These are phyloP conservation scores for Nipponia nippon DNA, from an alignment of 2,113 vertebrate genomes.

Conservation along the genomic window DNA sequence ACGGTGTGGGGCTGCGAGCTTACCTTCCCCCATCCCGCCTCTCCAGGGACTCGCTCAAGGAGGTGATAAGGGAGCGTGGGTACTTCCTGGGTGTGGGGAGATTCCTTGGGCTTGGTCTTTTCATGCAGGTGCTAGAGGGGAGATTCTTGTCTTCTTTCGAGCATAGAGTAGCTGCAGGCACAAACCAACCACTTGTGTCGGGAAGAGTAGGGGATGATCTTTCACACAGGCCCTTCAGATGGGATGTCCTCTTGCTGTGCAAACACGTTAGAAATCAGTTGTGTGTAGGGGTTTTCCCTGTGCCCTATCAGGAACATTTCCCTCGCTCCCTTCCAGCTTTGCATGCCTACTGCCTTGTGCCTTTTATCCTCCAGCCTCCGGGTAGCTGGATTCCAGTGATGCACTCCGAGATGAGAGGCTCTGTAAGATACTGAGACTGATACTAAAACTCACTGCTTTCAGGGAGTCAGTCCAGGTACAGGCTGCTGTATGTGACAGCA, in stretches of 20 bases:
- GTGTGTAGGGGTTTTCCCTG: slow-evolving; percentile 8
- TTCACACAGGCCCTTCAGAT: slow-evolving; percentile 31
- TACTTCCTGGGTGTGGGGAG: not conserved
- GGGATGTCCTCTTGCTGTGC: not conserved
- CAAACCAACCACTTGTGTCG: slow-evolving; percentile 26
- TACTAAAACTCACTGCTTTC: not conserved
- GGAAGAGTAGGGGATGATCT: slow-evolving; percentile 32
- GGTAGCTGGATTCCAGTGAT: not conserved
- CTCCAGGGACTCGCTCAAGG: not conserved
- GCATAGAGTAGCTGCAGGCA: slow-evolving; percentile 33
- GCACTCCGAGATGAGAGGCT: not conserved
- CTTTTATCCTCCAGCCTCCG: not conserved
- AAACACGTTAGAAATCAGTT: not conserved
- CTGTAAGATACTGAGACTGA: not conserved
- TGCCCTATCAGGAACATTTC: not conserved
- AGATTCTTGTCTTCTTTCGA: slow-evolving; percentile 46
- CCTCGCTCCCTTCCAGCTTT: not conserved
- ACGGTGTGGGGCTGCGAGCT: not conserved
- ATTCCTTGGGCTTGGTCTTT: not conserved
- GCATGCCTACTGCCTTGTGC: not conserved
- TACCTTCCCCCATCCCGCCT: not conserved
- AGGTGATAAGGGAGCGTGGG: not conserved
- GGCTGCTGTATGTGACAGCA: not conserved
- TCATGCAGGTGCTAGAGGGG: not conserved
- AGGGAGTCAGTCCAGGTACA: not conserved